phyloP scores from a whole-genome alignment of 2,113 vertebrate genomes.

The Calidris pugnax region DNA sequence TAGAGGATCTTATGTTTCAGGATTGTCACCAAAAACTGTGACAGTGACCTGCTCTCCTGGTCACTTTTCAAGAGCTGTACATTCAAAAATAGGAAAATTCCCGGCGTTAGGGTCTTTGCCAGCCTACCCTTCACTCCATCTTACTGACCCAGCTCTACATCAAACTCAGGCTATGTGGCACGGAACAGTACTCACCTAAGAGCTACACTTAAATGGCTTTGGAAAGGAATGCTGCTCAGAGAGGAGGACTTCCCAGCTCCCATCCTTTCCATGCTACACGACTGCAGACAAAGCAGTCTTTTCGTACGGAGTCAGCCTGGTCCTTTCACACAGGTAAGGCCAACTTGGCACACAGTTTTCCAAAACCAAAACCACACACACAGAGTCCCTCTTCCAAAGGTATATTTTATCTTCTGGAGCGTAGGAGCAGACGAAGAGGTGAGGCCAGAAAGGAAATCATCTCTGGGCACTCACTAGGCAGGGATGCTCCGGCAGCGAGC shows the following conservation, averaged over 20 bases:
- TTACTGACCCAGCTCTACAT: background rate
- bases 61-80: background rate
- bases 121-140: background rate
- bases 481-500: background rate
- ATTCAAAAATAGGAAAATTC: background rate
- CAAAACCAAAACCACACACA: background rate
- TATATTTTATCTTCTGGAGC: background rate
- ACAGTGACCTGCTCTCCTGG: background rate
- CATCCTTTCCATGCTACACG: fast-evolving
- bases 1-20: background rate
- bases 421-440: background rate
- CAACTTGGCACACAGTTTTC: fast-evolving
- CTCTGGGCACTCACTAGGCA: background rate
- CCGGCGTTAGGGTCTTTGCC: background rate
- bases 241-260: background rate
- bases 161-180: background rate
- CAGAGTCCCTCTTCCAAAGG: background rate
- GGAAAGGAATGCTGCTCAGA: background rate
- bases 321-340: background rate
- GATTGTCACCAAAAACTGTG: background rate
- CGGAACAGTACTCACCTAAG: background rate
- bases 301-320: background rate
- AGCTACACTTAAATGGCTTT: background rate
- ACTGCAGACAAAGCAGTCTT: background rate
- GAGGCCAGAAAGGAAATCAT: background rate